Evolutionary conservation across 2,797 vertebrate species (phyloP).

Genomic region (Periparus ater): DNA sequence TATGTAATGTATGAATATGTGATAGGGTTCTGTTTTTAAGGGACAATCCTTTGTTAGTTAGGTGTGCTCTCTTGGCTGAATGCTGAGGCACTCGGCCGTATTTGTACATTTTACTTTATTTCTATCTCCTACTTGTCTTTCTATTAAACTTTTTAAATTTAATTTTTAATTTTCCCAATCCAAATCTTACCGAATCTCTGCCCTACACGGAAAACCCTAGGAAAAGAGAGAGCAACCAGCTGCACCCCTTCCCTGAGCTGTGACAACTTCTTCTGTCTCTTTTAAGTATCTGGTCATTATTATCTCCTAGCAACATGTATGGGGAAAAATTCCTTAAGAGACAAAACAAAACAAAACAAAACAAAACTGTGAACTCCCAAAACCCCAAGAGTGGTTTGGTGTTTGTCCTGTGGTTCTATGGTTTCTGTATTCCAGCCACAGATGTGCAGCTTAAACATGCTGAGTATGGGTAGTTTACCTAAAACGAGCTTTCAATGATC

Average conservation of each 20-base stretch:
- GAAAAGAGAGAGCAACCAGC: not conserved
- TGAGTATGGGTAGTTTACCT: not conserved
- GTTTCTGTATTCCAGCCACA: not conserved
- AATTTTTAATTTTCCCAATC: not conserved
- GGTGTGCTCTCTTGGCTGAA: too few relatives aligned
- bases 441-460: not conserved
- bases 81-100: too few relatives aligned
- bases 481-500: not conserved
- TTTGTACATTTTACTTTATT: too few relatives aligned
- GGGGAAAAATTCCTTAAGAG: not conserved
- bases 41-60: too few relatives aligned
- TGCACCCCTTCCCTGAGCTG: not conserved
- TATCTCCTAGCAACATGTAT: not conserved
- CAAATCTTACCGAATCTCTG: accelerated
- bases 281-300: too few relatives aligned
- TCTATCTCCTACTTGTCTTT: too few relatives aligned
- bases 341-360: not conserved
- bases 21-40: too few relatives aligned
- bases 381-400: not conserved
- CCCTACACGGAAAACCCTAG: not conserved
- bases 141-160: too few relatives aligned
- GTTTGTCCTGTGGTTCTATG: not conserved
- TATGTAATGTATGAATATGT: too few relatives aligned
- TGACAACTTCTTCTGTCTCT: not conserved
- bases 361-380: not conserved